Conservation (phyloP, 2,797 vertebrate species). For the Thripadectes ignobilis region DNA sequence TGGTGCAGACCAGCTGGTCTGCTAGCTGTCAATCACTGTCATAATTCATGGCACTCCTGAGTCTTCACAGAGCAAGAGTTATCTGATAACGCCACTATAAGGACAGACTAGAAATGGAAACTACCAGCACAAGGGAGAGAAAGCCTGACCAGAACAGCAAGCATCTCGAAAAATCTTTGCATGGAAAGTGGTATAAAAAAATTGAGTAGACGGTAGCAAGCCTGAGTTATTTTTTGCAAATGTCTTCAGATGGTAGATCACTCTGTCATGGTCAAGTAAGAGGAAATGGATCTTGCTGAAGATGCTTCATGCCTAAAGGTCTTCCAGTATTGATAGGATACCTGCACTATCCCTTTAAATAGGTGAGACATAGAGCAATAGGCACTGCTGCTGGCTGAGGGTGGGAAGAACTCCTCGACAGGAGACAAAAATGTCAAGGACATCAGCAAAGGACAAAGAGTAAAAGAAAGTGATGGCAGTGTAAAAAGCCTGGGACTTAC, state of each 20-base stretch:
- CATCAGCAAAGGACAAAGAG: neutral
- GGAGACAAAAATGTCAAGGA: neutral
- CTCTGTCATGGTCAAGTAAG: neutral
- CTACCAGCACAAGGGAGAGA: neutral
- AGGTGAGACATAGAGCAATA: neutral
- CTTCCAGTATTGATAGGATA: neutral
- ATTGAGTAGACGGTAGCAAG: neutral
- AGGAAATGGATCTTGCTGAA: neutral
- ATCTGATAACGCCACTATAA: neutral
- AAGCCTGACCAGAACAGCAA: neutral
- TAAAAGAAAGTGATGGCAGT: neutral
- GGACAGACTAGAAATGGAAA: neutral
- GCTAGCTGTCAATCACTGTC: neutral
- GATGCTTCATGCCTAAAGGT: neutral
- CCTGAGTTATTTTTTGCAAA: neutral
- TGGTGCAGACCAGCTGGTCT: neutral
- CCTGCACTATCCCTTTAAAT: neutral
- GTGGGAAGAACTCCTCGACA: neutral
- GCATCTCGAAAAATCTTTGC: neutral
- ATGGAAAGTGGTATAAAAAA: neutral
- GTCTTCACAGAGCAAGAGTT: neutral
- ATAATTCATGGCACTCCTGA: neutral
- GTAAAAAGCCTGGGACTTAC: neutral
- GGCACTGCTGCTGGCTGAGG: neutral
- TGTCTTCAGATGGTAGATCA: neutral